Evolutionary conservation across 2,888 invertebrate species (phyloP).

Genomic region (Heliconius ethilla): DNA sequence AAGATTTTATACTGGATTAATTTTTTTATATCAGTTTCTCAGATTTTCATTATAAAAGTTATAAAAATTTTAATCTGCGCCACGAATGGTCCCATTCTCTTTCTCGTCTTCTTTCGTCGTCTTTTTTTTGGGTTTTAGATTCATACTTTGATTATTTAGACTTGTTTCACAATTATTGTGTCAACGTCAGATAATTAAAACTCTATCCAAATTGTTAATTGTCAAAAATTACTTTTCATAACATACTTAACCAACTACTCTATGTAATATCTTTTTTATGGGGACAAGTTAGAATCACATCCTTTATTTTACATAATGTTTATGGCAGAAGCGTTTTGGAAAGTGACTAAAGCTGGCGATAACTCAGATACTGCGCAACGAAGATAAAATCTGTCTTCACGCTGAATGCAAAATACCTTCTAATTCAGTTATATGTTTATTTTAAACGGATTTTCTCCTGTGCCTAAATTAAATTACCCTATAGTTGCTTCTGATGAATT

Average conservation of each 20-base stretch:
- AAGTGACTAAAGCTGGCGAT: conserved; percentile 37
- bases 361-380: conserved; percentile 40
- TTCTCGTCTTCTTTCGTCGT: too few species aligned
- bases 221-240: neutral
- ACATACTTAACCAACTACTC: neutral
- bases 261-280: conserved; percentile 22
- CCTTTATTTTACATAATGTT: conserved; percentile 35
- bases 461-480: too few species aligned
- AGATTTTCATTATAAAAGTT: neutral
- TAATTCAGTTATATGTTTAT: conserved; percentile 24
- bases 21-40: neutral
- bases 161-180: too few species aligned
- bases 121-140: too few species aligned
- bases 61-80: neutral
- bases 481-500: too few species aligned
- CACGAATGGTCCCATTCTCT: too few species aligned
- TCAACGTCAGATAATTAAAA: too few species aligned
- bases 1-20: neutral
- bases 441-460: conserved; percentile 5
- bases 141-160: too few species aligned
- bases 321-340: conserved; percentile 38
- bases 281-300: conserved; percentile 27
- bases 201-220: too few species aligned
- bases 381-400: conserved; percentile 41
- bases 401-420: conserved; percentile 39